Percentiles rank a stretch among this genome's conserved stretches.
Conservation (phyloP, 2,113 vertebrate genomes). For the Malurus alboscapulatus region DNA sequence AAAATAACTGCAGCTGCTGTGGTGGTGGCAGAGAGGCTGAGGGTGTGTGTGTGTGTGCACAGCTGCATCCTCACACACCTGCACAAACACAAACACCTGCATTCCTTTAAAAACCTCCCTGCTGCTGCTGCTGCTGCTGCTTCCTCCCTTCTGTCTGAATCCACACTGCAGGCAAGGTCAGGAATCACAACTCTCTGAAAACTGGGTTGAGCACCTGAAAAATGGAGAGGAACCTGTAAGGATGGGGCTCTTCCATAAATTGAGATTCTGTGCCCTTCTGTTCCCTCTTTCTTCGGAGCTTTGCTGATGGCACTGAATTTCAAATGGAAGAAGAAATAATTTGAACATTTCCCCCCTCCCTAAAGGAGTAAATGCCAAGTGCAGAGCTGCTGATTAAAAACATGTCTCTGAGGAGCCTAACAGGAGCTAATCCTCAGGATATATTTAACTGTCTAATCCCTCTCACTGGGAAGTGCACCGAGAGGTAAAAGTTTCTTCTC, state of each 20-base stretch:
- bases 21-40: background rate
- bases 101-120: background rate
- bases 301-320: constrained; percentile 14
- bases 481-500: background rate
- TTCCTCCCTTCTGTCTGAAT: background rate
- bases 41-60: background rate
- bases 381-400: constrained; percentile 28
- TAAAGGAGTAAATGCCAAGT: constrained; percentile 11
- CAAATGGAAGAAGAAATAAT: background rate
- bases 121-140: background rate
- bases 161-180: background rate
- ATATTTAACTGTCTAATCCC: constrained; percentile 34
- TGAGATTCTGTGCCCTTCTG: background rate
- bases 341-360: background rate
- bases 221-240: background rate
- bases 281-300: background rate
- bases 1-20: background rate
- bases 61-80: background rate
- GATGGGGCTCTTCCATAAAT: background rate
- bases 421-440: constrained; percentile 36
- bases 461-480: background rate
- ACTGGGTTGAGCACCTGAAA: background rate
- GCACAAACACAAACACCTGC: background rate
- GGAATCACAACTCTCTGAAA: background rate
- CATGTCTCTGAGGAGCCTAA: background rate